These are phyloP conservation scores for Phortica variegata DNA, from an alignment of 1,140 invertebrate genomes.

Conservation along the genomic window DNA sequence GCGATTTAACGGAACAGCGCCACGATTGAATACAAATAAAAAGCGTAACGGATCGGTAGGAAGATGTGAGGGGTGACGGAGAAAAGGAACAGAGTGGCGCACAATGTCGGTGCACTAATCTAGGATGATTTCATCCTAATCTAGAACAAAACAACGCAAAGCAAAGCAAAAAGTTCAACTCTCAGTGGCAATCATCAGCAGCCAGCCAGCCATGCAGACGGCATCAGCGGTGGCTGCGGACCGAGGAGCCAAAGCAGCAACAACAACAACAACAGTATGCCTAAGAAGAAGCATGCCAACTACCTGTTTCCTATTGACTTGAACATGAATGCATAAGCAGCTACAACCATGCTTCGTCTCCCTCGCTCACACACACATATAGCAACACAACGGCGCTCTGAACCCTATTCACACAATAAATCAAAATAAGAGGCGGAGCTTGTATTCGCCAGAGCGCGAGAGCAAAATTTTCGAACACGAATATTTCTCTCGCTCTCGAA, in stretches of 20 bases:
- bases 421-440: constrained; percentile 44
- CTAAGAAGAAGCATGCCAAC: not conserved
- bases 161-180: constrained; percentile 3
- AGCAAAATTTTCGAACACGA: constrained; percentile 32
- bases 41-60: constrained; percentile 13
- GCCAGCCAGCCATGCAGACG: constrained; percentile 4
- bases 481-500: constrained; percentile 21
- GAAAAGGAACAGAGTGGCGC: constrained; percentile 5
- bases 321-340: too few relatives aligned
- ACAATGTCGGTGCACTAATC: constrained; percentile 36
- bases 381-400: constrained; percentile 45
- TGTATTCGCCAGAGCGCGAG: constrained; percentile 4
- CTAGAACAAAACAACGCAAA: constrained; percentile 36
- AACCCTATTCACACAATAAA: constrained; percentile 47
- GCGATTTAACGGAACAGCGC: constrained; percentile 54
- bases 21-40: constrained; percentile 57
- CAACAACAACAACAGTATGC: constrained; percentile 1
- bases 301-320: not conserved
- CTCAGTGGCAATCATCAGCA: constrained; percentile 21
- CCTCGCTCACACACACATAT: not conserved
- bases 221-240: constrained; percentile 24
- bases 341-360: not conserved
- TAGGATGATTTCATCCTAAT: constrained; percentile 52
- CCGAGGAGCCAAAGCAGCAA: constrained; percentile 12
- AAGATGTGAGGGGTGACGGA: not conserved